These are phyloP conservation scores for Aporophyla lueneburgensis DNA, from an alignment of 2,888 invertebrate genomes.

Conservation along the genomic window DNA sequence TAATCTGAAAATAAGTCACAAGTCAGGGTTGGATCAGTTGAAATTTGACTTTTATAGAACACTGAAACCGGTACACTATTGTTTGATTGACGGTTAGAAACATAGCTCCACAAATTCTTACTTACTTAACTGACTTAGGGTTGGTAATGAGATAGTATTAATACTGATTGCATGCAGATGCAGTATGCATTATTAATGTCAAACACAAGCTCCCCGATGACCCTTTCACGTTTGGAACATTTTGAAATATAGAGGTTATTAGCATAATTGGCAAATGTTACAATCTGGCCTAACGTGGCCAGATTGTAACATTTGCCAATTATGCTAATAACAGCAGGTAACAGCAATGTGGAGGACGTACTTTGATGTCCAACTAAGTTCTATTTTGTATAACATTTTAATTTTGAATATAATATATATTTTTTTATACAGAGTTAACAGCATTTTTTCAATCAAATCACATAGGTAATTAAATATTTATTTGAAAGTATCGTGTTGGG, in stretches of 20 bases:
- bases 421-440: not conserved
- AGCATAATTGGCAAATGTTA: conserved; percentile 24
- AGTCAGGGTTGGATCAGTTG: too few species aligned
- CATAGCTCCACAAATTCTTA: too few species aligned
- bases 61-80: too few species aligned
- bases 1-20: too few species aligned
- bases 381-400: not conserved
- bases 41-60: too few species aligned
- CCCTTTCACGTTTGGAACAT: conserved; percentile 1
- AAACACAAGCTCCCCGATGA: not conserved
- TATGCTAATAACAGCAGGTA: too few species aligned
- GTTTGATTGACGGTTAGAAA: too few species aligned
- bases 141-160: conserved; percentile 20
- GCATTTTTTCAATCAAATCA: not conserved
- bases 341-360: not conserved
- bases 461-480: not conserved
- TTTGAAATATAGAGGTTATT: conserved; percentile 27
- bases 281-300: too few species aligned
- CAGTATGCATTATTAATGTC: conserved; percentile 41
- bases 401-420: not conserved
- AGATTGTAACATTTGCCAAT: too few species aligned
- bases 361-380: not conserved
- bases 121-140: too few species aligned
- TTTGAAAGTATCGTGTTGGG: not conserved
- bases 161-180: conserved; percentile 23